A percentile compares a stretch with the other conserved stretches of the same genome.
These are phyloP conservation scores for Thelaira solivaga DNA, from an alignment of 2,888 invertebrate genomes.

Conservation along the genomic window DNA sequence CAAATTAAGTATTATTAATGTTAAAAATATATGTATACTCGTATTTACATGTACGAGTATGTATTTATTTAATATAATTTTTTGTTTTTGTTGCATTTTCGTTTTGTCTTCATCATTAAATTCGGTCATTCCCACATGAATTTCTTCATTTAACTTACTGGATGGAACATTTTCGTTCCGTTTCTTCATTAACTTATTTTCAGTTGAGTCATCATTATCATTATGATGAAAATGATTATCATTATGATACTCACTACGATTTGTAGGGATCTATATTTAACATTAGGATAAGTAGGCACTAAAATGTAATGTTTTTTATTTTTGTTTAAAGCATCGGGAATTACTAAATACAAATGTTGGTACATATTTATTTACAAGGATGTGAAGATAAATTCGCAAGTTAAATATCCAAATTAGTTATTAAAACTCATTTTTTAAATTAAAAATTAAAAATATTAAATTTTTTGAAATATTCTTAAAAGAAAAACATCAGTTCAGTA, in stretches of 20 bases:
- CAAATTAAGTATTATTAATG: slow-evolving; percentile 42
- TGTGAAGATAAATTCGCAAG: no score
- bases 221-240: slow-evolving; percentile 1
- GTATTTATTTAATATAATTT: background rate
- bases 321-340: no score
- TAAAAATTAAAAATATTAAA: no score
- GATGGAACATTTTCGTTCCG: slow-evolving; percentile 4
- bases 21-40: slow-evolving; percentile 10
- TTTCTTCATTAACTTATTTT: background rate
- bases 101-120: slow-evolving; percentile 43
- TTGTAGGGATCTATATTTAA: background rate
- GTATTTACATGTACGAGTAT: background rate
- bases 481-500: no score
- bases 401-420: no score
- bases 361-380: no score
- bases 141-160: slow-evolving; percentile 34
- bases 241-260: slow-evolving; percentile 30
- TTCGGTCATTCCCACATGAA: slow-evolving; percentile 53
- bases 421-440: no score
- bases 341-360: no score
- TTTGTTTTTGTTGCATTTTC: slow-evolving; percentile 39
- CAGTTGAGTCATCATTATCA: slow-evolving; percentile 38
- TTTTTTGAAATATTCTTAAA: no score
- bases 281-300: background rate
- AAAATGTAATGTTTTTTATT: slow-evolving; percentile 9